These are phyloP conservation scores for Cheilosia vernalis DNA, from an alignment of 2,888 invertebrate genomes.

Conservation along the genomic window DNA sequence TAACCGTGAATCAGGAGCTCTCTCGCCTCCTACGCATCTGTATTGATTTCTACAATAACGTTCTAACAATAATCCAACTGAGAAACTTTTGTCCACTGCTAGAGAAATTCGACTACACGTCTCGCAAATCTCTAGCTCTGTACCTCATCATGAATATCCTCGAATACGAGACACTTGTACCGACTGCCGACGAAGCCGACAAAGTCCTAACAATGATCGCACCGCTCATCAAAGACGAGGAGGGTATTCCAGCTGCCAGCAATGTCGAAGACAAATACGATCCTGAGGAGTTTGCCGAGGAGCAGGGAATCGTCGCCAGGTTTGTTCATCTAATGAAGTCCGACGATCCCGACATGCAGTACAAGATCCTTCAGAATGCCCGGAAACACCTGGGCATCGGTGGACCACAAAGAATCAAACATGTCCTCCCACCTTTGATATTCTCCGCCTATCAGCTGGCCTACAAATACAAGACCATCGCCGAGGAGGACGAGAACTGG, in stretches of 20 bases:
- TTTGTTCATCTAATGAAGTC: slow-evolving; percentile 93
- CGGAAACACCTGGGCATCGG: slow-evolving; percentile 96
- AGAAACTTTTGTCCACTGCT: slow-evolving; percentile 94
- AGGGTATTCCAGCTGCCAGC: slow-evolving; percentile 83
- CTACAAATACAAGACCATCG: slow-evolving; percentile 90
- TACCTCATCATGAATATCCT: slow-evolving; percentile 95
- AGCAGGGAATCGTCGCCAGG: slow-evolving; percentile 93
- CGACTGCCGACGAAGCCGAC: slow-evolving; percentile 94
- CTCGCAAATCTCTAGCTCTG: slow-evolving; percentile 92
- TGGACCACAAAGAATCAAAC: slow-evolving; percentile 93
- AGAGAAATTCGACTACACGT: slow-evolving; percentile 93
- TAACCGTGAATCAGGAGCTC: slow-evolving; percentile 94
- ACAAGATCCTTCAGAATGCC: slow-evolving; percentile 94
- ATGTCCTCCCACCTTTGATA: slow-evolving; percentile 96
- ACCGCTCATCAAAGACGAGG: slow-evolving; percentile 93
- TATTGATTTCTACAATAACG: slow-evolving; percentile 96
- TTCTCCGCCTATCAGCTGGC: slow-evolving; percentile 97
- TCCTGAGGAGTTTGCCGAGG: slow-evolving; percentile 97
- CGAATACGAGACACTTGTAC: slow-evolving; percentile 94
- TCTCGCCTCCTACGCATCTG: slow-evolving; percentile 97
- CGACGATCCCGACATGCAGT: slow-evolving; percentile 92
- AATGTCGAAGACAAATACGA: slow-evolving; percentile 86
- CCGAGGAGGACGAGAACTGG: slow-evolving; percentile 97
- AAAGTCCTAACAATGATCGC: slow-evolving; percentile 91
- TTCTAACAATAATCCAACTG: slow-evolving; percentile 93